These are phyloP conservation scores for Phortica magna DNA, from an alignment of 2,888 invertebrate genomes.

Conservation along the genomic window DNA sequence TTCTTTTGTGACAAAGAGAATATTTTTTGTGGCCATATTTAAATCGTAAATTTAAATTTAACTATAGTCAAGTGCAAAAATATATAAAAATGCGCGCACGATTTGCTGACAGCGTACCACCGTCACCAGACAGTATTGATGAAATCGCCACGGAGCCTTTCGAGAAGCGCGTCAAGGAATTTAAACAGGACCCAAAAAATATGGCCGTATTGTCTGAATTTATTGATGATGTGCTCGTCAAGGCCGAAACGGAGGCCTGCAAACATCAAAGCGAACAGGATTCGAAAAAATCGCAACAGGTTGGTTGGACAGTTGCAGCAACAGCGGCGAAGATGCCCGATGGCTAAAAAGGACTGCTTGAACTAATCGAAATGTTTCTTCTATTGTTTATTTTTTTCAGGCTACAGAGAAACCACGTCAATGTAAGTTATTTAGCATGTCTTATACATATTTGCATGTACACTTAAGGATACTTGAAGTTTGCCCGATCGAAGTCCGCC, in stretches of 20 bases:
- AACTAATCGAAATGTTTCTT: neutral
- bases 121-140: conserved; percentile 59
- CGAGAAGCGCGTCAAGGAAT: conserved; percentile 80
- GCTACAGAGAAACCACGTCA: conserved; percentile 70
- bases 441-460: conserved; percentile 7
- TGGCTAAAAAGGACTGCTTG: conserved; percentile 32
- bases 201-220: conserved; percentile 81
- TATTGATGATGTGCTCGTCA: conserved; percentile 82
- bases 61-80: conserved; percentile 10
- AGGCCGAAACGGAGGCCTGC: conserved; percentile 82
- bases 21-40: neutral
- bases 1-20: neutral
- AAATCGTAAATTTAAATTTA: neutral
- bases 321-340: neutral
- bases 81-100: conserved; percentile 69
- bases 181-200: conserved; percentile 82
- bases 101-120: conserved; percentile 67
- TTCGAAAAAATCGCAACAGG: conserved; percentile 80
- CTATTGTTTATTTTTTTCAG: conserved; percentile 51
- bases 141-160: conserved; percentile 64
- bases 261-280: conserved; percentile 76
- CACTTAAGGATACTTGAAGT: conserved; percentile 71
- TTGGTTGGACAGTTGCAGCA: conserved; percentile 41
- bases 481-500: conserved; percentile 64
- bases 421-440: conserved; percentile 63